Conservation (phyloP, 2,888 invertebrate species). For the Andrena trimmerana region DNA sequence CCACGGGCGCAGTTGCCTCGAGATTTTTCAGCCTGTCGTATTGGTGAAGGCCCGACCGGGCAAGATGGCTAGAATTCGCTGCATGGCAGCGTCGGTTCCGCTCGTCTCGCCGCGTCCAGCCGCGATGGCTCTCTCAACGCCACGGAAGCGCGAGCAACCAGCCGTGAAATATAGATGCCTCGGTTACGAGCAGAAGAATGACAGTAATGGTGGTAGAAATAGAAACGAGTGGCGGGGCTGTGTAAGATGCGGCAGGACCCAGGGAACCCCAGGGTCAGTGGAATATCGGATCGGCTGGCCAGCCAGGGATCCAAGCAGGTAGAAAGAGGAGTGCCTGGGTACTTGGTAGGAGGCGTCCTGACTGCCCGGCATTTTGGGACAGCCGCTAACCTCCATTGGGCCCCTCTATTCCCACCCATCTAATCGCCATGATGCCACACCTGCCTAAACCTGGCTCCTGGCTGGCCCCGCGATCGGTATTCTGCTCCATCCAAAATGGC, state of each 20-base stretch:
- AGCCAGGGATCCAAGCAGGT: conserved; percentile 51
- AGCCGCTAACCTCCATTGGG: conserved; percentile 54
- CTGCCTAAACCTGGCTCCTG: neutral
- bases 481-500: neutral
- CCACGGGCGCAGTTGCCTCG: too few species aligned
- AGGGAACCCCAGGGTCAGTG: neutral
- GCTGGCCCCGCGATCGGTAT: neutral
- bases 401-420: conserved; percentile 34
- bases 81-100: neutral
- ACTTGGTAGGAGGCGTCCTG: conserved; percentile 32
- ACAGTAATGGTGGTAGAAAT: conserved; percentile 73
- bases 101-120: conserved; percentile 10
- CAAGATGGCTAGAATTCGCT: conserved; percentile 12
- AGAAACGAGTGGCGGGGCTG: conserved; percentile 66
- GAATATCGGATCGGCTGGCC: conserved; percentile 24
- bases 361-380: conserved; percentile 63
- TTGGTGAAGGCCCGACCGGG: neutral
- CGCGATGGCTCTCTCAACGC: conserved; percentile 52
- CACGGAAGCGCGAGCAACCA: conserved; percentile 51
- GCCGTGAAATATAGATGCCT: conserved; percentile 60
- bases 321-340: conserved; percentile 58
- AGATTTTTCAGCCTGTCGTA: neutral
- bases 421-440: conserved; percentile 43
- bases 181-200: conserved; percentile 63
- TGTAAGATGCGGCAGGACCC: conserved; percentile 43